Percentiles rank a stretch among this genome's conserved stretches.
Conservation (phyloP, 2,888 invertebrate genomes). For the Drosophila antonietae region DNA sequence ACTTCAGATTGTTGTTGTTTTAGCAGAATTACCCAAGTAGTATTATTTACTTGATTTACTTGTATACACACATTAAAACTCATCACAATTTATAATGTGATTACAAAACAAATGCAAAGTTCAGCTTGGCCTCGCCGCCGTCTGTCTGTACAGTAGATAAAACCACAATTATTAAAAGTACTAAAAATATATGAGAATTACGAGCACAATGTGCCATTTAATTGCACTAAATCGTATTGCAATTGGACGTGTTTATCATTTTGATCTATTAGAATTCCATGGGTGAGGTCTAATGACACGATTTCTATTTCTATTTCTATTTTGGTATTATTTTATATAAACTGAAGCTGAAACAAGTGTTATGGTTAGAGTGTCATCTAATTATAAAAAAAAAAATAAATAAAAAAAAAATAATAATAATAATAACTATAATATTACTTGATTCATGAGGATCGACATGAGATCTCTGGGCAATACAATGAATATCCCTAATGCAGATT, state of each 20-base stretch:
- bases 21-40: neutral
- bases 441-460: neutral
- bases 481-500: neutral
- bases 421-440: neutral
- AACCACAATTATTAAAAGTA: neutral
- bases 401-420: no score
- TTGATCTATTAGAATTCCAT: constrained; percentile 25
- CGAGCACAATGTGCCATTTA: constrained; percentile 6
- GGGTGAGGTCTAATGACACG: constrained; percentile 13
- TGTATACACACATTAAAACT: neutral
- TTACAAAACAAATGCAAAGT: neutral
- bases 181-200: neutral
- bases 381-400: no score
- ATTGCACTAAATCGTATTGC: constrained; percentile 24
- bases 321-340: neutral
- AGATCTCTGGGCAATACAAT: neutral
- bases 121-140: constrained; percentile 1
- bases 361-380: no score
- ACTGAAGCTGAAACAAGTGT: neutral
- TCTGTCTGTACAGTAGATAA: neutral
- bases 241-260: constrained; percentile 24
- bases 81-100: neutral
- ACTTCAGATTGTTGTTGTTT: neutral
- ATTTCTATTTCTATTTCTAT: neutral
- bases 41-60: neutral